phyloP scores from a whole-genome alignment of 2,888 invertebrate species.

The Andrena bicolor region DNA sequence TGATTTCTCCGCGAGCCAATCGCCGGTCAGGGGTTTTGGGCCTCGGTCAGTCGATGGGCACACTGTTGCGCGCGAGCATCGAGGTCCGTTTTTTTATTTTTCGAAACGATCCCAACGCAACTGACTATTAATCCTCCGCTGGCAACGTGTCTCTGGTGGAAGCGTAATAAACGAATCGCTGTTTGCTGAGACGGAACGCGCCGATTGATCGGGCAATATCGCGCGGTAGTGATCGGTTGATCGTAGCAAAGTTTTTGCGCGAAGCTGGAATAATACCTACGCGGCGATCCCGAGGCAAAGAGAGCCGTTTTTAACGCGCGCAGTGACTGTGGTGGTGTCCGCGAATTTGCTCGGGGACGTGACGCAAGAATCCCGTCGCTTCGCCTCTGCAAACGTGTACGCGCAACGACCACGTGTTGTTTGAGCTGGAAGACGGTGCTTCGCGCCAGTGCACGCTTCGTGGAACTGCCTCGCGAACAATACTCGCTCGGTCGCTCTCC shows the following conservation, averaged over 20 bases:
- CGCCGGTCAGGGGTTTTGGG: constrained; percentile 49
- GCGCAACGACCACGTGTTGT: constrained; percentile 44
- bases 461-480: not conserved
- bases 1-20: constrained; percentile 58
- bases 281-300: not conserved
- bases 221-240: not conserved
- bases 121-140: too few species aligned
- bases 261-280: constrained; percentile 17
- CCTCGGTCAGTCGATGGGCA: constrained; percentile 60
- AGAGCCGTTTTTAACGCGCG: not conserved
- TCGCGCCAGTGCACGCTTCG: not conserved
- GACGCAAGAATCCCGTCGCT: constrained; percentile 45
- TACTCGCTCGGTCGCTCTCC: not conserved
- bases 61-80: constrained; percentile 34
- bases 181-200: not conserved
- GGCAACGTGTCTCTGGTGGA: not conserved
- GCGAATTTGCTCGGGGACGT: constrained; percentile 33
- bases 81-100: constrained; percentile 15
- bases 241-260: constrained; percentile 14
- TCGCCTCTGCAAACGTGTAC: not conserved
- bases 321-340: not conserved
- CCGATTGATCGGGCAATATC: not conserved
- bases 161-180: not conserved
- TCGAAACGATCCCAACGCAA: constrained; percentile 4
- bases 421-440: not conserved